Evolutionary conservation across 2,888 invertebrate species (phyloP).

Genomic region (Brachyptera risi): DNA sequence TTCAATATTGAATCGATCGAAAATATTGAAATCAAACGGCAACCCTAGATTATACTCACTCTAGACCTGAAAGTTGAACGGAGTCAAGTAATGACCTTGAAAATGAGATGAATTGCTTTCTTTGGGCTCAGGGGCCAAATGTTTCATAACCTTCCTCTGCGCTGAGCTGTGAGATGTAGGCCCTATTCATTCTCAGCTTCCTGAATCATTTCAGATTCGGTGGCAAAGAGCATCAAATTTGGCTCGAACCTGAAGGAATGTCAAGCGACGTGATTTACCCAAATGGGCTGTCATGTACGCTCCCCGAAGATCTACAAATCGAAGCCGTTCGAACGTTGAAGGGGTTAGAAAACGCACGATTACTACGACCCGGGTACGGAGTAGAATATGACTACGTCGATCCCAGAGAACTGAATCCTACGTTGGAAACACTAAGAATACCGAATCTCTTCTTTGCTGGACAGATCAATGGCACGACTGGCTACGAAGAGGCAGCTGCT

Average conservation of each 20-base stretch:
- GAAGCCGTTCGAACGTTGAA: conserved; percentile 57
- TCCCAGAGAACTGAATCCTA: conserved; percentile 69
- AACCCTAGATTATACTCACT: too few species aligned
- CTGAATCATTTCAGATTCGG: conserved; percentile 52
- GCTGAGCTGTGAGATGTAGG: too few species aligned
- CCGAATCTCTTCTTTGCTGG: conserved; percentile 76
- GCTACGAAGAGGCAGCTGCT: conserved; percentile 89
- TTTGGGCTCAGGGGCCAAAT: too few species aligned
- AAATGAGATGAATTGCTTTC: too few species aligned
- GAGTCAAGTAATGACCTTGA: too few species aligned
- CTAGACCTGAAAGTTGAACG: too few species aligned
- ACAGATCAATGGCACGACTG: conserved; percentile 89
- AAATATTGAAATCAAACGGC: too few species aligned
- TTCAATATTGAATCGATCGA: too few species aligned
- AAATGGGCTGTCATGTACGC: conserved; percentile 78
- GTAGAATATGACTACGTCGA: conserved; percentile 88
- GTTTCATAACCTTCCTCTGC: too few species aligned
- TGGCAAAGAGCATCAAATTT: conserved; percentile 63
- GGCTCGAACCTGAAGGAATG: conserved; percentile 86
- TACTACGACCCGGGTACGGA: conserved; percentile 71
- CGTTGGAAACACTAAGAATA: conserved; percentile 70
- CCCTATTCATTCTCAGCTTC: too few species aligned
- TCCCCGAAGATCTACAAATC: conserved; percentile 72
- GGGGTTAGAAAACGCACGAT: conserved; percentile 69
- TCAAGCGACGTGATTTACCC: conserved; percentile 74